These are phyloP conservation scores for Ectropis crepuscularia DNA, from an alignment of 2,888 invertebrate genomes.

Conservation along the genomic window DNA sequence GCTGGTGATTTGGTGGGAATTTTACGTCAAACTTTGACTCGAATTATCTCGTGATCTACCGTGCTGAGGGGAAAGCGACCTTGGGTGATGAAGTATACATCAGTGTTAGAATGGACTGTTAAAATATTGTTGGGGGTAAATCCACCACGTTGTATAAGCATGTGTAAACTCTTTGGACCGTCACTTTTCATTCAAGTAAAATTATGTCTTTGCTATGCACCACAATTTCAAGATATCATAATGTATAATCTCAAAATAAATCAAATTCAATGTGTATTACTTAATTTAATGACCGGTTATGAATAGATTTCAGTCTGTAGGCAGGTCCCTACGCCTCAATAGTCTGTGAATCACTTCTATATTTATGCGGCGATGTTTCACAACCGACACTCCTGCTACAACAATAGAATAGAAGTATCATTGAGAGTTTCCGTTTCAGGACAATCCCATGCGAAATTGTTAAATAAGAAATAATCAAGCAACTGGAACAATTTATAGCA, in stretches of 20 bases:
- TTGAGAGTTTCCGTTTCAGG: slow-evolving; percentile 37
- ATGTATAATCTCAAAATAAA: slow-evolving; percentile 3
- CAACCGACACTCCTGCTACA: slow-evolving; percentile 36
- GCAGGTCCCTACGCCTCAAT: slow-evolving; percentile 25
- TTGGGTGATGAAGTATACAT: too few relatives aligned
- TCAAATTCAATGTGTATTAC: neutral
- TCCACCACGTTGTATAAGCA: too few relatives aligned
- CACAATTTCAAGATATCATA: neutral
- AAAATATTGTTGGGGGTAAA: too few relatives aligned
- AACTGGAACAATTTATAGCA: slow-evolving; percentile 2
- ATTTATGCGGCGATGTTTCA: slow-evolving; percentile 25
- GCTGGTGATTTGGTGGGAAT: too few relatives aligned
- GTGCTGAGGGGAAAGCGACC: too few relatives aligned
- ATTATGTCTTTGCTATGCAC: too few relatives aligned
- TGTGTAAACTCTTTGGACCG: too few relatives aligned
- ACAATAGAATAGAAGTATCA: slow-evolving; percentile 41
- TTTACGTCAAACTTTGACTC: too few relatives aligned
- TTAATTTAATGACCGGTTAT: slow-evolving; percentile 7
- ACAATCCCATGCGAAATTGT: slow-evolving; percentile 31
- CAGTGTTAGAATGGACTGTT: too few relatives aligned
- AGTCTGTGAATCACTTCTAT: slow-evolving; percentile 23
- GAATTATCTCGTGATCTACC: too few relatives aligned
- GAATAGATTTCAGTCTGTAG: slow-evolving; percentile 8
- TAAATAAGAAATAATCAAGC: slow-evolving; percentile 4
- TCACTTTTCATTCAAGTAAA: too few relatives aligned